These are phyloP conservation scores for Cremastinae sp. DNA, from an alignment of 2,888 invertebrate species.

Conservation along the genomic window DNA sequence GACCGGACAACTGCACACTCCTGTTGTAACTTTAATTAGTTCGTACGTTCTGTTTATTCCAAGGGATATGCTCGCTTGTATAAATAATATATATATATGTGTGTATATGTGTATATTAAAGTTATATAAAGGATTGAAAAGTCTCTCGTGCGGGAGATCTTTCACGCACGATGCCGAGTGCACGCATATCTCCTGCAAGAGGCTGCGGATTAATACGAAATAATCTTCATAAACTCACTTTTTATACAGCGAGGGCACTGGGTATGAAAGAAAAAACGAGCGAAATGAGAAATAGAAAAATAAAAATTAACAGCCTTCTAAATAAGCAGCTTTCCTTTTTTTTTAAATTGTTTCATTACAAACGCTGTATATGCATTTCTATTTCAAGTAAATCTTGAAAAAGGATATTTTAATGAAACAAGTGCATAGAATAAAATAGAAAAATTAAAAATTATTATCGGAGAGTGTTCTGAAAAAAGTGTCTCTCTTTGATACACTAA, in stretches of 20 bases:
- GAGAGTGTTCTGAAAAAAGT: too few relatives aligned
- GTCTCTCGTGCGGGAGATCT: conserved; percentile 34
- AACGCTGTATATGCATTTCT: too few relatives aligned
- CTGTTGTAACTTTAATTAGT: conserved; percentile 59
- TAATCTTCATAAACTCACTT: conserved; percentile 45
- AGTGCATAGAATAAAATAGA: too few relatives aligned
- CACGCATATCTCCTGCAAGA: conserved; percentile 17
- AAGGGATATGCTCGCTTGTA: conserved; percentile 11
- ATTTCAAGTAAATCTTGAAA: too few relatives aligned
- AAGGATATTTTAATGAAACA: too few relatives aligned
- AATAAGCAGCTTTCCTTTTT: too few relatives aligned
- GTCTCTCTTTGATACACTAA: too few relatives aligned
- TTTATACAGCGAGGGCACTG: conserved; percentile 38
- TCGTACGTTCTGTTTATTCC: conserved; percentile 47
- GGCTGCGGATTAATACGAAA: conserved; percentile 34
- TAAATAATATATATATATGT: conserved; percentile 10
- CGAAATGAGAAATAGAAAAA: neutral
- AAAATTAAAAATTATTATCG: too few relatives aligned
- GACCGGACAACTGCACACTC: conserved; percentile 45
- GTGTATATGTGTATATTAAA: conserved; percentile 16
- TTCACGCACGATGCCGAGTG: conserved; percentile 47
- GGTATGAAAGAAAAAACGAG: conserved; percentile 27
- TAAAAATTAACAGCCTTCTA: too few relatives aligned
- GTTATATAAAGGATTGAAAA: conserved; percentile 5
- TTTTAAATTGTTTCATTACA: neutral